Evolutionary conservation across 2,113 vertebrate genomes (phyloP), one percentile per base, ranked within the genome.

Genomic region (Nothobranchius furzeri): DNA sequence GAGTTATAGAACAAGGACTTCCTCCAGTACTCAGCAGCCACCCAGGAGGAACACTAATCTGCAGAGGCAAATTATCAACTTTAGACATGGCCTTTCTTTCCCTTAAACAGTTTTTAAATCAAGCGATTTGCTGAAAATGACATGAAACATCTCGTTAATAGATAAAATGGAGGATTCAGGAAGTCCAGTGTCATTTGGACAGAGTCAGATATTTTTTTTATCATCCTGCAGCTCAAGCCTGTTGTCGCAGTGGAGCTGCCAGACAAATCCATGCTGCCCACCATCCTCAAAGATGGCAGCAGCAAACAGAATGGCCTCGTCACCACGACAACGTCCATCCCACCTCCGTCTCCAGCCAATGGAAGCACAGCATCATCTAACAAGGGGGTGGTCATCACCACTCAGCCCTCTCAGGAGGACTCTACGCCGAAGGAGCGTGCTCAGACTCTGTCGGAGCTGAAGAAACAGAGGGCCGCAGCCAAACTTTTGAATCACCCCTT

Each of bases 371-470:
- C 73, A 4, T 58, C 63, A 15, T 37, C 84, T 1, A 63, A 79
- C 6, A 70, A 68, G 55, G 71, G 51, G 10, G 55, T 40, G 3
- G 62, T 70, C 9, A 9, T 70, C 54, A 8, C 8, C 56, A 83
- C 79, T 58, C 90, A 0, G 86, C 92, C 42, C 9, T 60, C 4
- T 66, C 82, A 77, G 46, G 83, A 94, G 79, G 48, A 92, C 9
- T 48, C 92, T 62, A 95, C 90, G 90, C 89, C 85, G 0, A 66
- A 89, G 64, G 95, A 96, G 87, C 95, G 95, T 11, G 90, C 95
- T 49, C 95, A 98, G 71, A 99, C 97, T 0, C 93, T 99, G 50
- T 95, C 96, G 0, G 96, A 99, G 87, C 93, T 99, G 53, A 99
- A 99, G 88, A 93, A 95, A 79, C 96, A 99, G 89, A 91, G 97